Base-by-base conservation (phyloP, 2,797 vertebrate species). In the Tarsius wallacei region DNA sequence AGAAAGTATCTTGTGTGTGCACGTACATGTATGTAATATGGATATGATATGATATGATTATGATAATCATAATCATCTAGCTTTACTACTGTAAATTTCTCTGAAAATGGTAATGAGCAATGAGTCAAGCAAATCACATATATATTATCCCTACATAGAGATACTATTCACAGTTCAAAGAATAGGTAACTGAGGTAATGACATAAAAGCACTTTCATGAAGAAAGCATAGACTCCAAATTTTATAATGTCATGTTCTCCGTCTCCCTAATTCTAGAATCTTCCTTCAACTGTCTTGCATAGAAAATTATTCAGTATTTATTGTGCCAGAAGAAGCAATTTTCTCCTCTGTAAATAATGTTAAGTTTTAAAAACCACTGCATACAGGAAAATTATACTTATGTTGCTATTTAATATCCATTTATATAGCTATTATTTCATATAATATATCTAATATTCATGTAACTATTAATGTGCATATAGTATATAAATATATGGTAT, bases 261-360 rank as follows among this genome's bases (percentile, higher is more conserved):
- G 83, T 33, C 49, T 77, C 57, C 14, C 26, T 51, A 73, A 74
- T 82, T 94, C 14, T 61, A 70, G 26, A 70, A 31, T 76, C 53
- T 61, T 82, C 33, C 13, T 73, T 64, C 24, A 88, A 59, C 13
- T 90, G 28, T 88, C 22, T 68, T 80, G 28, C 83, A 73, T 12
- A 71, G 33, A 85, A 80, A 88, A 74, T 57, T 80, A 16, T 87
- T 57, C 42, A 74, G 15, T 31, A 63, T 11, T 26, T 68, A 53
- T 49, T 49, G 10, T 70, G 51, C 22, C 1, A 89, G 4, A n/a
- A 91, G 7, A 87, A 19, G 57, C 63, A 91, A 81, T 85, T 76
- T 88, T 63, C 47, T 86, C 17, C 53, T 57, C 55, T 78, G 57
- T 71, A 91, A 83, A 91, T 80, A 93, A 77, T 96, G 49, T 26